Base-by-base conservation (phyloP, 2,888 invertebrate species). In the Hoplodrina blanda region DNA sequence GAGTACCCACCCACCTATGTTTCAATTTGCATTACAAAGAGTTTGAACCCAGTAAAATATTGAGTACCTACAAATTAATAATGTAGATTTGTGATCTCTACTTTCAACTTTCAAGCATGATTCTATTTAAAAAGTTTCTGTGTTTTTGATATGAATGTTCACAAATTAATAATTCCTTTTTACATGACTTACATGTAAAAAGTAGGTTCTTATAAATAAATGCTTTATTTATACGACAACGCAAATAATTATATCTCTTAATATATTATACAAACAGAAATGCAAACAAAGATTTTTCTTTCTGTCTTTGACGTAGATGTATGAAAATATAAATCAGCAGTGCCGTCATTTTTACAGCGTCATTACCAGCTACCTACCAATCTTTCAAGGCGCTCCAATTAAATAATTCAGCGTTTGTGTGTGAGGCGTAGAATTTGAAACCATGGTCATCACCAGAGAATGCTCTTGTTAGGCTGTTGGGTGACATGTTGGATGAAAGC, bases 1-100 rank as follows among this genome's bases (percentile, higher is more conserved):
- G 5, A 20, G 25, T 11, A 37, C 37, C 37, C 8, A 37, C 33
- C 33, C 41, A 17, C 46, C 17, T 17, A 49, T 60, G 15, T 74
- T 46, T 19, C 3, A 56, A 76, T 80, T 76, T 66, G 49, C 59
- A 76, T 80, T 15, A 61, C 64, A 69, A 65, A 80, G 65, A 53
- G 57, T 25, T 52, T 37, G 46, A 50, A 41, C n/a, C 4, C n/a
- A 56, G 41, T 67, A 37, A 62, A 41, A 44, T 33, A 20, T 10
- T 15, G 19, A 67, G 19, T 60, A 4, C n/a, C n/a, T n/a, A n/a
- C 19, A 59, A 56, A 55, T 17, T 25, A 10, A 25, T 37, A 2
- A 57, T 65, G 52, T 46, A 50, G 10, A 50, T 37, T 62, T 19
- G 33, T 19, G 37, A 62, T 44, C 50, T 59, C 15, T 73, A 11